Conservation (phyloP, 2,797 vertebrate species). For the Dicrostonyx torquatus region DNA sequence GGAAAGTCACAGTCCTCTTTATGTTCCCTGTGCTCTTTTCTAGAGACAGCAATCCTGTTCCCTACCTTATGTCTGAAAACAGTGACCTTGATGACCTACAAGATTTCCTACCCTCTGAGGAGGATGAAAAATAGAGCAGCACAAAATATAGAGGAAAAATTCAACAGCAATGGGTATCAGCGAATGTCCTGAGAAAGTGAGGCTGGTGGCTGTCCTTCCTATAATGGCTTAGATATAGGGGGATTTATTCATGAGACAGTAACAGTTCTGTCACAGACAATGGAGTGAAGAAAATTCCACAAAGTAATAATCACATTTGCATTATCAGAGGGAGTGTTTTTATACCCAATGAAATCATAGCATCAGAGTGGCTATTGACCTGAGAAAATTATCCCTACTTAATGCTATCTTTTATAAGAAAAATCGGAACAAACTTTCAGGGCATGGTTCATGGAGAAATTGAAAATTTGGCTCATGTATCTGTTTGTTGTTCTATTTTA, state of each 20-base stretch:
- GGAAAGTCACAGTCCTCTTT: neutral
- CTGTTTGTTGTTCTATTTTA: neutral
- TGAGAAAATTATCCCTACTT: neutral
- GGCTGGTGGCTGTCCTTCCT: accelerated
- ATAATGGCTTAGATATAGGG: neutral
- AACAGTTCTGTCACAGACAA: neutral
- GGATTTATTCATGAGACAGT: neutral
- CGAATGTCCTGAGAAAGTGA: neutral
- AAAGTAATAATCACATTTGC: neutral
- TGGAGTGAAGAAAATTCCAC: neutral
- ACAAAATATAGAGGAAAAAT: neutral
- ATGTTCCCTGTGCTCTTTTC: neutral
- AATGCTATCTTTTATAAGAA: neutral
- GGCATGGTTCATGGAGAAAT: neutral
- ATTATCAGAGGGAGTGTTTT: neutral
- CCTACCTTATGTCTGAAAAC: neutral
- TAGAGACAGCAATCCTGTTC: too few relatives aligned
- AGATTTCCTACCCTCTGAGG: neutral
- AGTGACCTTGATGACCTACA: neutral
- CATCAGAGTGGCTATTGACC: neutral
- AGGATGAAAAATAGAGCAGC: neutral
- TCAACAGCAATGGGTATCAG: neutral
- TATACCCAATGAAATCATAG: neutral
- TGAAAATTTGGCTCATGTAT: neutral
- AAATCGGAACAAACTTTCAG: neutral